Conservation (phyloP, 2,888 invertebrate species). For the Ophonus ardosiacus region DNA sequence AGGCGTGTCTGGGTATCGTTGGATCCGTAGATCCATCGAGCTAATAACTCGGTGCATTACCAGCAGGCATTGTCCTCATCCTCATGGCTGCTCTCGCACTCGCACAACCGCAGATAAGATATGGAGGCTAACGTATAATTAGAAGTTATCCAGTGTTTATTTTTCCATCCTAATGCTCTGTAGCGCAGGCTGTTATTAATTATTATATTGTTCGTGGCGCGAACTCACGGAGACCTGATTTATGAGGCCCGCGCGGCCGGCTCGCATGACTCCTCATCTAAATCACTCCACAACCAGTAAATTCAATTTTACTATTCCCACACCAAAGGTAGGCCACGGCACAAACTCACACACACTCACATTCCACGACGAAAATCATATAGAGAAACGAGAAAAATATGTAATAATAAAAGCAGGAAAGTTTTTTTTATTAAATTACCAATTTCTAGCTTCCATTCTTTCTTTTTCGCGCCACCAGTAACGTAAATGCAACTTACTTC, state of each 20-base stretch:
- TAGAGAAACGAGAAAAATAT: too few species aligned
- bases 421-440: too few species aligned
- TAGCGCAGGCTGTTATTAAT: conserved; percentile 72
- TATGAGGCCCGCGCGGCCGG: conserved; percentile 67
- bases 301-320: conserved; percentile 74
- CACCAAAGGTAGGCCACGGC: conserved; percentile 66
- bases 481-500: too few species aligned
- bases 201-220: conserved; percentile 74
- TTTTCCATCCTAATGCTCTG: conserved; percentile 73
- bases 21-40: conserved; percentile 30
- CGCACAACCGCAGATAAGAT: conserved; percentile 56
- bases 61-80: conserved; percentile 50
- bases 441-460: too few species aligned
- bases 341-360: not conserved
- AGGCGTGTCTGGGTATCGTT: conserved; percentile 33
- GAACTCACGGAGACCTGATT: conserved; percentile 73
- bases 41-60: conserved; percentile 51
- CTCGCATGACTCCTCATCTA: conserved; percentile 70
- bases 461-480: too few species aligned
- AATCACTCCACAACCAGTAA: conserved; percentile 72
- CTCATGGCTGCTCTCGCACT: not conserved
- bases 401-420: too few species aligned
- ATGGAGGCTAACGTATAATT: conserved; percentile 70
- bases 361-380: not conserved
- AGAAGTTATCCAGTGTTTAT: conserved; percentile 74